These are phyloP conservation scores for Asobara japonica DNA, from an alignment of 1,140 invertebrate species.

Conservation along the genomic window DNA sequence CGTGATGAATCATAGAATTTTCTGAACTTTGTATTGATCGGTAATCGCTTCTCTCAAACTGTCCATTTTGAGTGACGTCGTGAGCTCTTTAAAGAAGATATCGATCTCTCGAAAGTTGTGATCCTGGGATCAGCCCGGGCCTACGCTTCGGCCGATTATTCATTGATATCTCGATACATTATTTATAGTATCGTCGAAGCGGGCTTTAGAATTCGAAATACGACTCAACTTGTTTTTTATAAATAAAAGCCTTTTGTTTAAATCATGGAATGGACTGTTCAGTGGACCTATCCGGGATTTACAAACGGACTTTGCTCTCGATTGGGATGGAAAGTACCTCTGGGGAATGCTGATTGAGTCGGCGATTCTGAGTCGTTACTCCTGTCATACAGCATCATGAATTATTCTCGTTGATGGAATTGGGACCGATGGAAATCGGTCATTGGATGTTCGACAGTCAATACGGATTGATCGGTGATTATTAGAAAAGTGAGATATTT, in stretches of 20 bases:
- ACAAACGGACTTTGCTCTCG: not conserved
- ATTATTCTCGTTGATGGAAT: not conserved
- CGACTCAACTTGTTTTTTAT: slow-evolving; percentile 7
- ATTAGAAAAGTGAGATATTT: too few species aligned
- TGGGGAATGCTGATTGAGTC: not conserved
- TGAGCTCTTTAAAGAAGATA: not conserved
- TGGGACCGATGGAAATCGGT: not conserved
- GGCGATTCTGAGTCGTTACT: not conserved
- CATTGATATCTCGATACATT: slow-evolving; percentile 50
- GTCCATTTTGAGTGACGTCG: not conserved
- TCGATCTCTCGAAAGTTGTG: not conserved
- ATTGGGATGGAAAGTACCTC: not conserved
- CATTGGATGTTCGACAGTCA: too few species aligned
- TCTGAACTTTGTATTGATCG: too few species aligned
- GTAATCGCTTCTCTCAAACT: not conserved
- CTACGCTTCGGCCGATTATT: slow-evolving; percentile 40
- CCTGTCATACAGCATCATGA: not conserved
- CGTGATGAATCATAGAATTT: too few species aligned
- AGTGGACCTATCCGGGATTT: not conserved
- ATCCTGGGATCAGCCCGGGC: slow-evolving; percentile 20
- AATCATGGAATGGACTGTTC: not conserved
- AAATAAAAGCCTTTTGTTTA: slow-evolving; percentile 6
- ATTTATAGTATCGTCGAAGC: slow-evolving; percentile 40
- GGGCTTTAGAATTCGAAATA: not conserved
- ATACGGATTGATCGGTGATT: too few species aligned